These are phyloP conservation scores for Chelonoidis abingdonii DNA, from an alignment of 2,113 vertebrate species.

Conservation along the genomic window DNA sequence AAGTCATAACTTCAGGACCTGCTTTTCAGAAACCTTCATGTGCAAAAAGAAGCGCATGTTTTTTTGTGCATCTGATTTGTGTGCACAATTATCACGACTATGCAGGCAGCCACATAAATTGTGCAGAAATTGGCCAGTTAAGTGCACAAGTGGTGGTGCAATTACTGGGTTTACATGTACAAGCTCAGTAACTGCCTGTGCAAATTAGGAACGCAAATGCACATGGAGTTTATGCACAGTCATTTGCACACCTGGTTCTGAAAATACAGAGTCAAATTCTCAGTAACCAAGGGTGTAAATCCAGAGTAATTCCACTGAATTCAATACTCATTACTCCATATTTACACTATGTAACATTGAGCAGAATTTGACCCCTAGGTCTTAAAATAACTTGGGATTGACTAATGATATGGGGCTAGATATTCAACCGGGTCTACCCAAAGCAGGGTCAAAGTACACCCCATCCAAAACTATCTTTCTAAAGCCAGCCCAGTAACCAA, in stretches of 20 bases:
- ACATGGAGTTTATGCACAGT: neutral
- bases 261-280: neutral
- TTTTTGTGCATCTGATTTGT: neutral
- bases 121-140: neutral
- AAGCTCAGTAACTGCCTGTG: neutral
- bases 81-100: neutral
- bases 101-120: neutral
- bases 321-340: neutral
- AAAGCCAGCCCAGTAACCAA: neutral
- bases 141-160: neutral
- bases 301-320: neutral
- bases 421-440: neutral
- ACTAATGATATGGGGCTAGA: neutral
- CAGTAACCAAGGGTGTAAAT: neutral
- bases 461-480: neutral
- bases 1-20: neutral
- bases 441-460: neutral
- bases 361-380: neutral
- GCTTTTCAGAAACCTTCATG: neutral
- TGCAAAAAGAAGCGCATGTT: neutral
- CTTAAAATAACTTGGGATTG: neutral
- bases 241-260: neutral
- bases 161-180: neutral
- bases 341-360: neutral
- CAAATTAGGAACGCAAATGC: too few species aligned